Evolutionary conservation across 2,888 invertebrate species (phyloP), one percentile per base, ranked within the genome.

Genomic region (Autographa gamma): DNA sequence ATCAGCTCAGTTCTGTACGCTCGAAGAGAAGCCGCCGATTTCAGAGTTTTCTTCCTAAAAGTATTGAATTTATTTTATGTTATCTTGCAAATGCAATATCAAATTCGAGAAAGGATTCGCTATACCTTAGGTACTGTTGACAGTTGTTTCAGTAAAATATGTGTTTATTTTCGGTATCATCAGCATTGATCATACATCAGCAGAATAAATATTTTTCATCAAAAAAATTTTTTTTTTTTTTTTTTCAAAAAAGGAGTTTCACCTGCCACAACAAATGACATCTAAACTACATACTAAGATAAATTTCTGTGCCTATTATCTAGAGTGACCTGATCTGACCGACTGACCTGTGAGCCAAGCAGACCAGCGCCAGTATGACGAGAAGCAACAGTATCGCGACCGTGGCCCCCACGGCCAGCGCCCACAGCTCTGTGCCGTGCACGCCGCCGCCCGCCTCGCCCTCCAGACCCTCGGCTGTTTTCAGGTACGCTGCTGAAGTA

Each of bases 401-500:
- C 25, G 96, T 93, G 2, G 97, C 96, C 0, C 97, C 96, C 0
- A 97, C 96, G 0, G 97, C 96, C 67, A 97, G 92, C 0, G 97
- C 93, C 97, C 97, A 97, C 0, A 95, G 82, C 66, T 95, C 95
- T 0, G 93, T 86, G 16, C 93, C 92, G 56, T 91, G 93, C 2
- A 94, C 90, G 0, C 91, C 91, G 0, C 87, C 82, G 4, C 82
- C 95, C 80, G 84, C 96, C 89, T 96, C 95, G 1, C 97, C 96
- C 74, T 94, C 95, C 76, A 97, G 91, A 4, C 97, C 96, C 77
- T 96, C 96, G 0, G 96, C 95, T 54, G 97, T 96, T 89, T 97
- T 97, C 86, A 97, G 92, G 91, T 97, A 97, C 74, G 97, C 97
- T 97, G 93, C 95, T 95, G 66, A 83, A 78, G 62, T 68, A 52